A percentile compares a stretch with the other conserved stretches of the same genome.
Evolutionary conservation across 2,113 vertebrate genomes (phyloP).

Genomic region (Mobula hypostoma): DNA sequence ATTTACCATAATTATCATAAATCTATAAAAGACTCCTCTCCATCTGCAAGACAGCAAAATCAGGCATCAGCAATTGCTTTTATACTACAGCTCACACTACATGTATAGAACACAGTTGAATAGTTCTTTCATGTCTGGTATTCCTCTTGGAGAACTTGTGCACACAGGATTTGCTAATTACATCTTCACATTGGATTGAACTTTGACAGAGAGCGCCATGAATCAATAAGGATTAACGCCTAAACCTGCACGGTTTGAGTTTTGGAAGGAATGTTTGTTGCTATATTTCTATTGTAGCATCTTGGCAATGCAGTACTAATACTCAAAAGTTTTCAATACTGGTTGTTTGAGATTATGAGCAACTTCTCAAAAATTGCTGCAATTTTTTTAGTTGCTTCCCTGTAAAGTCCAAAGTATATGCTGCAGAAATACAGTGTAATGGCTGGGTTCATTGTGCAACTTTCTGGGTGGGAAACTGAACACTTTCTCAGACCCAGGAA

Average conservation of each 20-base stretch:
- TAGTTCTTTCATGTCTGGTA: background rate
- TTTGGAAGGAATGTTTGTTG: background rate
- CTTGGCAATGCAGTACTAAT: background rate
- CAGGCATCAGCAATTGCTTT: background rate
- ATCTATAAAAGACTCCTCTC: background rate
- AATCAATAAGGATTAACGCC: conserved; percentile 16
- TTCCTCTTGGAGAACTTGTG: background rate
- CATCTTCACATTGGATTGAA: background rate
- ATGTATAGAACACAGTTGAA: background rate
- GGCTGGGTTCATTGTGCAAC: too few relatives aligned
- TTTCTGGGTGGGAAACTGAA: too few relatives aligned
- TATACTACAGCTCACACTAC: background rate
- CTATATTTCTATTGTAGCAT: background rate
- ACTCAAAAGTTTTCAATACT: background rate
- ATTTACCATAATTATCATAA: background rate
- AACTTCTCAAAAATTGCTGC: background rate
- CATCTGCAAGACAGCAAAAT: background rate
- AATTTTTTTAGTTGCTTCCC: background rate
- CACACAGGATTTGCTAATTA: background rate
- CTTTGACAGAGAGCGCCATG: background rate
- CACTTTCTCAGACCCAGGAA: too few relatives aligned
- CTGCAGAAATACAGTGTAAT: background rate
- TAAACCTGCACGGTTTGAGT: background rate
- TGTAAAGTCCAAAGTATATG: background rate
- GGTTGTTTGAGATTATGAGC: background rate